A percentile compares a stretch with the other conserved stretches of the same genome.
Conservation (phyloP, 64 coral and sea anemone genomes). For the Platygyra sinensis region DNA sequence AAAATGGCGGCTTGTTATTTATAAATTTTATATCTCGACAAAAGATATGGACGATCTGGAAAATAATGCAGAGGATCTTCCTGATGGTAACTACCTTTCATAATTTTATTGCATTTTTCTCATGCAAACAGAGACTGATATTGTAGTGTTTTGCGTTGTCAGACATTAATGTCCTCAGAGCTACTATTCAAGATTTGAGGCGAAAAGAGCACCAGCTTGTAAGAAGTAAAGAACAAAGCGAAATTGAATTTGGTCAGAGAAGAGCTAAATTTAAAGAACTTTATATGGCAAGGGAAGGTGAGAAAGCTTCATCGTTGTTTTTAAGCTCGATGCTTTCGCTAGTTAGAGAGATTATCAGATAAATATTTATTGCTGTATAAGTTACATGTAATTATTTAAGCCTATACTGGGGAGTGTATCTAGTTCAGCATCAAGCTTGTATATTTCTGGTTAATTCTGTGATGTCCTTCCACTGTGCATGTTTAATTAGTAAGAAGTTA, state of each 20-base stretch:
- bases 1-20: slow-evolving; percentile 24
- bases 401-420: no score
- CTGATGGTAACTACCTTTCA: slow-evolving; percentile 12
- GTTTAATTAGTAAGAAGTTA: no score
- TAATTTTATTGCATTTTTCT: background rate
- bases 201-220: slow-evolving; percentile 65
- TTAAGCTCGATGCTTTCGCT: background rate
- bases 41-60: background rate
- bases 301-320: background rate
- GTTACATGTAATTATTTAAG: no score
- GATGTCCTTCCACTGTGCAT: no score
- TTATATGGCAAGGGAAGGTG: slow-evolving; percentile 89
- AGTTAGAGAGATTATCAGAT: background rate
- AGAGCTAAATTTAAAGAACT: slow-evolving; percentile 93
- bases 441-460: no score
- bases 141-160: background rate
- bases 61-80: slow-evolving; percentile 29
- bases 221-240: slow-evolving; percentile 63
- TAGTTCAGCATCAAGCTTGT: no score
- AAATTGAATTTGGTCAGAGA: slow-evolving; percentile 95
- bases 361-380: no score
- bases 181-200: slow-evolving; percentile 52
- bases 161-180: slow-evolving; percentile 68
- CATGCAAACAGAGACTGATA: background rate
- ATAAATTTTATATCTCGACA: slow-evolving; percentile 20